Evolutionary conservation across 2,888 invertebrate species (phyloP).

Genomic region (Loripinus fragilis): DNA sequence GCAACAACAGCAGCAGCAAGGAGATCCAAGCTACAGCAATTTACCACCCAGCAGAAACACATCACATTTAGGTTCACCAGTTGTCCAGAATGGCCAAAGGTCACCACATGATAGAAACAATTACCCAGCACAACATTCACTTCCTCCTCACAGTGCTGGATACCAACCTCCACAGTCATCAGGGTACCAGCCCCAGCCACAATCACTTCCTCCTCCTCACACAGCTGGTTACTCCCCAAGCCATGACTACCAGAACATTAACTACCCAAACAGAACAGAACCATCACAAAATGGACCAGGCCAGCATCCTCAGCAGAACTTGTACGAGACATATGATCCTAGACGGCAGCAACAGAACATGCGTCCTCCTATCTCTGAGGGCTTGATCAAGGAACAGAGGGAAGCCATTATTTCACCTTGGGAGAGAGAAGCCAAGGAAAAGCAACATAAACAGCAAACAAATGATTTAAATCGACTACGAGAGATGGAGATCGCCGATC

Average conservation of each 20-base stretch:
- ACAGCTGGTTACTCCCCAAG: conserved; percentile 63
- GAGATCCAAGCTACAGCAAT: conserved; percentile 61
- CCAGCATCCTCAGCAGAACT: conserved; percentile 61
- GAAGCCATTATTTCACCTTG: conserved; percentile 87
- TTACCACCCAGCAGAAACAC: conserved; percentile 56
- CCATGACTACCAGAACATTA: conserved; percentile 68
- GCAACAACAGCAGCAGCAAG: conserved; percentile 35
- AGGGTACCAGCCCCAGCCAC: conserved; percentile 34
- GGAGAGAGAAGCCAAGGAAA: conserved; percentile 96
- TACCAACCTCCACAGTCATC: conserved; percentile 43
- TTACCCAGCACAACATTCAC: conserved; percentile 47
- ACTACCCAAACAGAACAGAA: conserved; percentile 58
- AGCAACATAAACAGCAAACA: conserved; percentile 89
- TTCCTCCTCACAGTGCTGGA: conserved; percentile 36
- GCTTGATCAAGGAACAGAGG: conserved; percentile 51
- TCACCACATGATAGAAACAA: conserved; percentile 40
- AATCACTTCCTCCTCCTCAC: conserved; percentile 35
- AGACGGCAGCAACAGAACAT: conserved; percentile 42
- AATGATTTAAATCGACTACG: conserved; percentile 91
- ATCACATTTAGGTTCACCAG: conserved; percentile 27
- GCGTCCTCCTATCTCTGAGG: conserved; percentile 48
- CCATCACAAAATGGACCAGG: conserved; percentile 39
- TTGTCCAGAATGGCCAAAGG: conserved; percentile 44
- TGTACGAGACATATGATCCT: conserved; percentile 69
- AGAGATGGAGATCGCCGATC: conserved; percentile 93